Conservation (phyloP, 2,888 invertebrate species). For the Coleophora flavipennella region DNA sequence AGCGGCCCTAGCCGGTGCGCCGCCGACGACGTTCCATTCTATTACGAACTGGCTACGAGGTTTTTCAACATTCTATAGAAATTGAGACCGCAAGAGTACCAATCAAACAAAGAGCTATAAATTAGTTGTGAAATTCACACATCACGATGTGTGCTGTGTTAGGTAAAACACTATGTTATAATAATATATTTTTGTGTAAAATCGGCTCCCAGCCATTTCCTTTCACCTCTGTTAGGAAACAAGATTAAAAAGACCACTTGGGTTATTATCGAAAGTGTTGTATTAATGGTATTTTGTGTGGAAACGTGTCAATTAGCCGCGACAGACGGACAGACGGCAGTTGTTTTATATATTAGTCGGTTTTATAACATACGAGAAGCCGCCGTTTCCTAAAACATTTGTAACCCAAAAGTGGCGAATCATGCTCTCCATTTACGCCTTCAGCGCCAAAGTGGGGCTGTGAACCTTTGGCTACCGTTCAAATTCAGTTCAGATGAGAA, state of each 20-base stretch:
- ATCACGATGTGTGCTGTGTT: no score
- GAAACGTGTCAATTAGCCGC: conserved; percentile 57
- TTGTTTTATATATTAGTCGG: conserved; percentile 27
- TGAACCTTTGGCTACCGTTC: conserved; percentile 32
- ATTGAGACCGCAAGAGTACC: no score
- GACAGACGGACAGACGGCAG: conserved; percentile 19
- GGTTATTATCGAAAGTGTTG: conserved; percentile 56
- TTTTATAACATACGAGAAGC: conserved; percentile 37
- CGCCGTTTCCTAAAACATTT: conserved; percentile 61
- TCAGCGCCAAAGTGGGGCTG: conserved; percentile 23
- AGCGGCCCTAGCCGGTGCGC: no score
- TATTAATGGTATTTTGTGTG: conserved; percentile 53
- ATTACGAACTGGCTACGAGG: no score
- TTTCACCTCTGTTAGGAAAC: conserved; percentile 22
- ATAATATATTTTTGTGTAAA: conserved; percentile 7
- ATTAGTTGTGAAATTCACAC: no score
- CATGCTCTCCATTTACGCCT: conserved; percentile 62
- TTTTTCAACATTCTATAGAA: no score
- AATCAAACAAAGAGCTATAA: no score
- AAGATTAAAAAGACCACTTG: conserved; percentile 15
- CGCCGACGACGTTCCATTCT: no score
- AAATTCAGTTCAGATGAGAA: no score
- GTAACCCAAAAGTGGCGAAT: conserved; percentile 57
- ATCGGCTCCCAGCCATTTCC: conserved; percentile 13
- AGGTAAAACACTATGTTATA: neutral